Evolutionary conservation across 2,797 vertebrate species (phyloP), one percentile per base, ranked within the genome.

Genomic region (Galago senegalensis): DNA sequence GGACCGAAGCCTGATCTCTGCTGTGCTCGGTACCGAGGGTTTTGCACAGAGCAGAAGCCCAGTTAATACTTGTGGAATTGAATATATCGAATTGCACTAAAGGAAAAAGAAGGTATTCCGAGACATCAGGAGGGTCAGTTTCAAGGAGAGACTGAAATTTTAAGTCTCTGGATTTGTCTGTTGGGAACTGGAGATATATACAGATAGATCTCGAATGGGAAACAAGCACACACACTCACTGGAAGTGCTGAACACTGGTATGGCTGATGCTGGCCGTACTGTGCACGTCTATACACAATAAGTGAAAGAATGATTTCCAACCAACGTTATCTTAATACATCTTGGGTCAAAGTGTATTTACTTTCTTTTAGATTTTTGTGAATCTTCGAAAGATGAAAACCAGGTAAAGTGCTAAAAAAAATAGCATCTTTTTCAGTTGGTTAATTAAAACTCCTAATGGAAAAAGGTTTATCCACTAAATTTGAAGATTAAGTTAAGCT

Each of bases 21-120:
- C 61, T 65, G 84, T 61, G 60, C 96, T 95, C 92, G 67, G 91
- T 87, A 85, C 80, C 0, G 61, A 94, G 96, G 29, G 80, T 89
- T 92, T 85, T 96, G 91, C 95, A 87, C 49, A 86, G 81, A 70
- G 89, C 79, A 94, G 86, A 90, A 83, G 91, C 72, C 91, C 95
- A 95, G 89, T 97, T 96, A 94, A 93, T 85, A 92, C 84, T 58
- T 7, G 56, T n/a, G 69, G 95, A 96, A 97, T 43, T 89, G 96
- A 91, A 92, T 95, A 83, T 89, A 76, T 43, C 87, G 96, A 89
- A 91, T 94, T 75, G 88, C 40, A 79, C 91, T 46, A 37, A 95
- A 97, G 76, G 91, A 95, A 83, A 91, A 76, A 89, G 84, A 94
- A 87, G 72, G 87, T 91, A 83, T 21, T 65, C 13, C 43, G 49